Conservation (phyloP, 2,797 vertebrate species). For the Spondyliosoma cantharus region DNA sequence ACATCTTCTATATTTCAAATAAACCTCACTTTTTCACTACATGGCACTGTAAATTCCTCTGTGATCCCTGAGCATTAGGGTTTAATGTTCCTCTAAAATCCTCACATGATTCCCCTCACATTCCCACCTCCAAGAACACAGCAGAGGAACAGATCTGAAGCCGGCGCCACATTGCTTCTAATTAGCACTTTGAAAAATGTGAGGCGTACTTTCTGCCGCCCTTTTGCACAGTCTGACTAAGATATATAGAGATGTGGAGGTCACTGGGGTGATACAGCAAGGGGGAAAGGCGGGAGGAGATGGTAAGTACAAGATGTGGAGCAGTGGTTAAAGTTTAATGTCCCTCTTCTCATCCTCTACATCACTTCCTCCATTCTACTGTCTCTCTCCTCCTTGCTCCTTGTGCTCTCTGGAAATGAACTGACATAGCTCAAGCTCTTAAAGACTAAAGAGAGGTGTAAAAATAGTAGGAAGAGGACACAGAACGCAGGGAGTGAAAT, state of each 20-base stretch:
- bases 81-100: constrained; percentile 34
- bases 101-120: constrained; percentile 27
- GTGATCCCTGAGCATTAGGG: constrained; percentile 13
- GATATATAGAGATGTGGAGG: constrained; percentile 6
- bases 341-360: constrained; percentile 51
- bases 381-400: constrained; percentile 17
- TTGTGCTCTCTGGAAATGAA: constrained; percentile 49
- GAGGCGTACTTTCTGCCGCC: constrained; percentile 28
- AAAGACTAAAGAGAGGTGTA: constrained; percentile 34
- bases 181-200: constrained; percentile 58
- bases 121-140: constrained; percentile 22
- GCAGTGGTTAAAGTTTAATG: constrained; percentile 76
- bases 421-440: constrained; percentile 35
- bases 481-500: constrained; percentile 18
- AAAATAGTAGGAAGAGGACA: constrained; percentile 43
- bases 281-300: constrained; percentile 36
- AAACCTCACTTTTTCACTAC: constrained; percentile 37
- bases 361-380: constrained; percentile 61
- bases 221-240: constrained; percentile 32
- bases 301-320: constrained; percentile 52
- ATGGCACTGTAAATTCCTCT: constrained; percentile 36
- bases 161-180: constrained; percentile 34
- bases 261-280: constrained; percentile 14
- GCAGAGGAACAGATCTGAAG: constrained; percentile 23
- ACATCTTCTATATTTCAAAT: constrained; percentile 31